These are phyloP conservation scores for Myiozetetes cayanensis DNA, from an alignment of 2,113 vertebrate species.

Conservation along the genomic window DNA sequence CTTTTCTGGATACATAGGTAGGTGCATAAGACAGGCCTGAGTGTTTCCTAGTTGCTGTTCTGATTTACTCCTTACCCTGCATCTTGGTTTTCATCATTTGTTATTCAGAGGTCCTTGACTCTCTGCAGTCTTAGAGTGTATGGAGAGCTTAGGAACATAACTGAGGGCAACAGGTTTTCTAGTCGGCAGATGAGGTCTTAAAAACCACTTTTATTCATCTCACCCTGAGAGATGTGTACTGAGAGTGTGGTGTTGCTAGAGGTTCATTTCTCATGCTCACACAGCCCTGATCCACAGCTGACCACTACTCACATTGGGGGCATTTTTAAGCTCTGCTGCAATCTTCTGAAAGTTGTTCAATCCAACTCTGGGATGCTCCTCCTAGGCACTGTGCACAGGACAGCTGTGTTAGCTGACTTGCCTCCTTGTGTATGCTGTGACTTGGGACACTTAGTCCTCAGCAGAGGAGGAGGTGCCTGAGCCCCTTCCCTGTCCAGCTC, in stretches of 20 bases:
- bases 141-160: not conserved
- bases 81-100: not conserved
- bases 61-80: not conserved
- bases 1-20: not conserved
- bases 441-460: not conserved
- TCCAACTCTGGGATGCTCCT: fast-evolving
- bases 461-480: not conserved
- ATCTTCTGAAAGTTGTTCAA: not conserved
- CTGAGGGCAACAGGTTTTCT: not conserved
- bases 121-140: too few relatives aligned
- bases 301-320: fast-evolving
- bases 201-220: not conserved
- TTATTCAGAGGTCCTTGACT: not conserved
- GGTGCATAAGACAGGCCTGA: not conserved
- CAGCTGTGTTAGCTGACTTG: not conserved
- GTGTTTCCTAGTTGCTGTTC: not conserved
- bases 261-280: not conserved
- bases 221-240: not conserved
- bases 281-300: fast-evolving
- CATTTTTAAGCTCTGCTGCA: not conserved
- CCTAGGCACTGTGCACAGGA: not conserved
- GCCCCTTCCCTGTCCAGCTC: not conserved
- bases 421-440: not conserved
- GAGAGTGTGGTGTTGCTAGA: not conserved
- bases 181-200: not conserved